Conservation (phyloP, 2,888 invertebrate species). For the Erebia palarica region DNA sequence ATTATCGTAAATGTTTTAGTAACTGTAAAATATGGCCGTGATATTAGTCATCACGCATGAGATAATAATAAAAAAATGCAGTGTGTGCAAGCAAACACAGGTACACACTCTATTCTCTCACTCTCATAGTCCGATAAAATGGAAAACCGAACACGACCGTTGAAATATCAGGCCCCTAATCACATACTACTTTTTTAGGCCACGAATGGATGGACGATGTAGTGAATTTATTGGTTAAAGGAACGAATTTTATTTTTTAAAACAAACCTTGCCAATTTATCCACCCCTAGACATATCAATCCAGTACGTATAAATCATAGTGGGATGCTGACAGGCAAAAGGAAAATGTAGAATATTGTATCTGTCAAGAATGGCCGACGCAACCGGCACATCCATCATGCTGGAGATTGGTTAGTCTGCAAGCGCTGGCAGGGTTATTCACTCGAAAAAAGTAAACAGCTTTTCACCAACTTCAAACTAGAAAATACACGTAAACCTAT, state of each 20-base stretch:
- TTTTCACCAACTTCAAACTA: not conserved
- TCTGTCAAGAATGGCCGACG: conserved; percentile 48
- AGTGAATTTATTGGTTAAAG: no score
- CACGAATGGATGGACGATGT: no score
- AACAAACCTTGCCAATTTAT: not conserved
- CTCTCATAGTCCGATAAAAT: no score
- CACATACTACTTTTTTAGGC: no score
- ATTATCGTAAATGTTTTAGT: no score
- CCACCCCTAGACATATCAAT: conserved; percentile 36
- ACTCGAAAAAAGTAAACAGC: conserved; percentile 8
- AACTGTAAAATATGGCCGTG: no score
- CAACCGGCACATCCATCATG: conserved; percentile 60
- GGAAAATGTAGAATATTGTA: conserved; percentile 58
- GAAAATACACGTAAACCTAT: not conserved
- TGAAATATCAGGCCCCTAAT: no score
- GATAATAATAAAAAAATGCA: no score
- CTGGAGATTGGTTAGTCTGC: conserved; percentile 30
- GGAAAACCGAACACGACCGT: no score
- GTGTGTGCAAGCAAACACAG: no score
- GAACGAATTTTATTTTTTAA: not conserved
- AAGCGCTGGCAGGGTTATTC: conserved; percentile 4
- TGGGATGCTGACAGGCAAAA: conserved; percentile 55
- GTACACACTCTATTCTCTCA: no score
- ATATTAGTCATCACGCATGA: no score
- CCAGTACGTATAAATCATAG: conserved; percentile 52